These are phyloP conservation scores for Jaculus jaculus DNA, from an alignment of 2,113 vertebrate genomes.

Conservation along the genomic window DNA sequence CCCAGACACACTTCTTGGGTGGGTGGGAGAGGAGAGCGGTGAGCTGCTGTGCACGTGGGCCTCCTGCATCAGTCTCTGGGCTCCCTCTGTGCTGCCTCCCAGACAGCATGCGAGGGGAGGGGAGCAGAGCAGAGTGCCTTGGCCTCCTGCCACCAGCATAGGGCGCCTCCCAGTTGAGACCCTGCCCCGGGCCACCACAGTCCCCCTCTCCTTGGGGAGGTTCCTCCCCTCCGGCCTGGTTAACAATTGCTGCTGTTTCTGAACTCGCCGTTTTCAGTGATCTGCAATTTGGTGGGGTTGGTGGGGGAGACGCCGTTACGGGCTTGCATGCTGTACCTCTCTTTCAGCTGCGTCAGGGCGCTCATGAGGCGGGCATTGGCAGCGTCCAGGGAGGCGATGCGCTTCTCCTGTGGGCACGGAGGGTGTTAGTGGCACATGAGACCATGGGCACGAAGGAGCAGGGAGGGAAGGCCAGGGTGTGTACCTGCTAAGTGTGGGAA, in stretches of 20 bases:
- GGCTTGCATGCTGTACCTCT: conserved; percentile 99
- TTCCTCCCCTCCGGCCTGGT: conserved; percentile 78
- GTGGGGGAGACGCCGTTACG: conserved; percentile 99
- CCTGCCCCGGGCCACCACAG: conserved; percentile 65
- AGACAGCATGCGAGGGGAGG: conserved; percentile 15
- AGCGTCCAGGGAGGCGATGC: conserved; percentile 96
- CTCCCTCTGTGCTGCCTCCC: conserved; percentile 67
- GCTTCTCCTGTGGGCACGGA: conserved; percentile 91
- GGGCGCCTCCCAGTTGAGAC: conserved; percentile 59
- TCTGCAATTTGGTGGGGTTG: conserved; percentile 99
- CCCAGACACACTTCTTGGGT: conserved; percentile 67
- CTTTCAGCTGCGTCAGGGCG: conserved; percentile 98
- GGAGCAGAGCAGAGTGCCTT: conserved; percentile 15
- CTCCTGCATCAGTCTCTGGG: conserved; percentile 80
- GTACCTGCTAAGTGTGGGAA: fast-evolving
- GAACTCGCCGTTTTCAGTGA: conserved; percentile 99
- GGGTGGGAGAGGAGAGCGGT: conserved; percentile 25
- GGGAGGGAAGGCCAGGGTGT: neutral
- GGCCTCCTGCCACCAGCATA: conserved; percentile 11
- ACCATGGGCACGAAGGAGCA: neutral
- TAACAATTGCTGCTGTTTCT: conserved; percentile 99
- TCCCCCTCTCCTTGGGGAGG: conserved; percentile 76
- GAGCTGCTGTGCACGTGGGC: conserved; percentile 43
- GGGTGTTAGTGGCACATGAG: neutral
- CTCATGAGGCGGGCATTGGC: conserved; percentile 98